Evolutionary conservation across 2,888 invertebrate genomes (phyloP).

Genomic region (Timandra comae): DNA sequence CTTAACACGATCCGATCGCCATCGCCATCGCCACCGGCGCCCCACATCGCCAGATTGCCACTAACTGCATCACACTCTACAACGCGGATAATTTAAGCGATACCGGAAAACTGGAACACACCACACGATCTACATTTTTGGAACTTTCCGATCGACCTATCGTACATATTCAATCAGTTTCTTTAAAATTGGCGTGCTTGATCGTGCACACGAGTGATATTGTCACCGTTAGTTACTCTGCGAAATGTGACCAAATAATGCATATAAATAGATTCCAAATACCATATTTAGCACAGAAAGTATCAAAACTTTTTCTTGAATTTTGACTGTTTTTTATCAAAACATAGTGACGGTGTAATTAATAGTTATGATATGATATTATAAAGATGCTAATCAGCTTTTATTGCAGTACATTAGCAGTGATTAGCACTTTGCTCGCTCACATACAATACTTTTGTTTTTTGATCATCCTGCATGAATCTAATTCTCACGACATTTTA

Average conservation of each 20-base stretch:
- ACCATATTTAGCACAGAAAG: too few species aligned
- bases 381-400: slow-evolving; percentile 9
- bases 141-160: slow-evolving; percentile 19
- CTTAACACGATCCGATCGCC: slow-evolving; percentile 56
- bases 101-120: slow-evolving; percentile 36
- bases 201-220: slow-evolving; percentile 17
- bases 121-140: slow-evolving; percentile 26
- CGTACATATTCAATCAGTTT: slow-evolving; percentile 22
- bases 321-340: slow-evolving; percentile 1
- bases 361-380: slow-evolving; percentile 6
- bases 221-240: slow-evolving; percentile 21
- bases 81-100: slow-evolving; percentile 28
- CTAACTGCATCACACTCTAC: slow-evolving; percentile 37
- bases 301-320: too few species aligned
- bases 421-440: slow-evolving; percentile 17
- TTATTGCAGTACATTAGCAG: slow-evolving; percentile 15
- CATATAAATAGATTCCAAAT: slow-evolving; percentile 1
- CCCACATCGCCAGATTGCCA: slow-evolving; percentile 47
- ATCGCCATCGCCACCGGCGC: slow-evolving; percentile 48
- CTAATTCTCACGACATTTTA: slow-evolving; percentile 41
- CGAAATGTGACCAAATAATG: slow-evolving; percentile 12
- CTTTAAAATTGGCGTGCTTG: slow-evolving; percentile 21
- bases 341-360: slow-evolving; percentile 3
- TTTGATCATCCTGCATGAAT: slow-evolving; percentile 22
- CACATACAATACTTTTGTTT: slow-evolving; percentile 15